Conservation (phyloP, 2,888 invertebrate species). For the Habroteleia sp. region DNA sequence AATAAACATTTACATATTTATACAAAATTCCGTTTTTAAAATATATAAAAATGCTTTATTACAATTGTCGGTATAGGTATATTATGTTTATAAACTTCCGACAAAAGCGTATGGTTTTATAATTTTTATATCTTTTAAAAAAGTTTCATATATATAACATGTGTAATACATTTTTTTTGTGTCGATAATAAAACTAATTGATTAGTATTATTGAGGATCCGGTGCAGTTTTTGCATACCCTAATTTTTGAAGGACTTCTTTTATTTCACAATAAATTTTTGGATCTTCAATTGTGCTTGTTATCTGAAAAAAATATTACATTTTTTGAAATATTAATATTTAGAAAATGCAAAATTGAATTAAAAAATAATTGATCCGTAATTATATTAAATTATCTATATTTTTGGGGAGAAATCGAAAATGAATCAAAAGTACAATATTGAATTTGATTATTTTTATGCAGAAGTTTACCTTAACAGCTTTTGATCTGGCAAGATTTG, state of each 20-base stretch:
- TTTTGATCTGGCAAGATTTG: conserved; percentile 91
- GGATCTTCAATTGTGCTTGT: conserved; percentile 94
- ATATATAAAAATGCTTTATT: neutral
- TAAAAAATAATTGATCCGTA: too few species aligned
- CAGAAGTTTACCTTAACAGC: conserved; percentile 89
- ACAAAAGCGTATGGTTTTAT: too few species aligned
- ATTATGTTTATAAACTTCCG: neutral
- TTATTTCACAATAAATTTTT: conserved; percentile 89
- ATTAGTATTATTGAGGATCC: conserved; percentile 82
- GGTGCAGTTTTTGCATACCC: conserved; percentile 89
- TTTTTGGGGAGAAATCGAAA: too few species aligned
- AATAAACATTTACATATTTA: conserved; percentile 17
- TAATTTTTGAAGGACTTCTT: conserved; percentile 87
- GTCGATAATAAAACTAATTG: too few species aligned
- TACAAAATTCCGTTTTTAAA: conserved; percentile 15
- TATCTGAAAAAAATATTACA: conserved; percentile 83
- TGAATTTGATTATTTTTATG: too few species aligned
- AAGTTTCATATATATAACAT: too few species aligned
- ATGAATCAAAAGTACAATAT: too few species aligned
- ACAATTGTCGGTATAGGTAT: neutral
- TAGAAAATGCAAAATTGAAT: too few species aligned
- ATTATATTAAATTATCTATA: too few species aligned
- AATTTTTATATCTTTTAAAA: too few species aligned
- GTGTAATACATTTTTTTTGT: too few species aligned
- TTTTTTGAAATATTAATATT: conserved; percentile 1